These are phyloP conservation scores for Campopleginae sp. DNA, from an alignment of 2,888 invertebrate genomes.

Conservation along the genomic window DNA sequence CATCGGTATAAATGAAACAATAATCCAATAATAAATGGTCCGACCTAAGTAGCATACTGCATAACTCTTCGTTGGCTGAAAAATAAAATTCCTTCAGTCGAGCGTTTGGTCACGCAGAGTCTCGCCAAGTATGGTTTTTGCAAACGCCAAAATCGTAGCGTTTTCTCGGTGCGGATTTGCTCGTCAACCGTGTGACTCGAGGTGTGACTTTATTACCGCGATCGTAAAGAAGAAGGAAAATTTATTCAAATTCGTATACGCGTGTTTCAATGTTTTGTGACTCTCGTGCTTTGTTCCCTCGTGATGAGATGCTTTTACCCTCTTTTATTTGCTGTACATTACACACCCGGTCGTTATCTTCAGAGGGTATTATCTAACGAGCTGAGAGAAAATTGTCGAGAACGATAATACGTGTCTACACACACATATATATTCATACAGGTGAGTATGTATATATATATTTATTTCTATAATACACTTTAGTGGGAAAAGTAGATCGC, in stretches of 20 bases:
- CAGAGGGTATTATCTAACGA: constrained; percentile 38
- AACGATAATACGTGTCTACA: constrained; percentile 19
- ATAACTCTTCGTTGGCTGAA: neutral
- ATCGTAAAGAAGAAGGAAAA: neutral
- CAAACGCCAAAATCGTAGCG: neutral
- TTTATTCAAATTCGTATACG: constrained; percentile 8
- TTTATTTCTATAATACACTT: constrained; percentile 13
- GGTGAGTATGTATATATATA: neutral
- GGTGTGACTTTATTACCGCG: constrained; percentile 10
- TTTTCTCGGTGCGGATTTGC: neutral
- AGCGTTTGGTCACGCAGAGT: neutral
- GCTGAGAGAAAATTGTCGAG: constrained; percentile 26
- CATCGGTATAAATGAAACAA: neutral
- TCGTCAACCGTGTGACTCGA: neutral
- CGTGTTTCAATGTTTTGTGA: constrained; percentile 29
- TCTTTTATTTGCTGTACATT: constrained; percentile 12
- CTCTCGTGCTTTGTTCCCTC: constrained; percentile 1
- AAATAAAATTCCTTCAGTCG: neutral
- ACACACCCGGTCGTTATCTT: constrained; percentile 13
- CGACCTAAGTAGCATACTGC: neutral
- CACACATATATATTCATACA: neutral
- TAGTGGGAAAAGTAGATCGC: constrained; percentile 27
- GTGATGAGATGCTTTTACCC: constrained; percentile 7
- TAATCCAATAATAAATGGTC: too few species aligned
- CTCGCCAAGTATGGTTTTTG: neutral